Conservation (phyloP, 1,140 invertebrate species). For the Caenorhabditis brenneri region DNA sequence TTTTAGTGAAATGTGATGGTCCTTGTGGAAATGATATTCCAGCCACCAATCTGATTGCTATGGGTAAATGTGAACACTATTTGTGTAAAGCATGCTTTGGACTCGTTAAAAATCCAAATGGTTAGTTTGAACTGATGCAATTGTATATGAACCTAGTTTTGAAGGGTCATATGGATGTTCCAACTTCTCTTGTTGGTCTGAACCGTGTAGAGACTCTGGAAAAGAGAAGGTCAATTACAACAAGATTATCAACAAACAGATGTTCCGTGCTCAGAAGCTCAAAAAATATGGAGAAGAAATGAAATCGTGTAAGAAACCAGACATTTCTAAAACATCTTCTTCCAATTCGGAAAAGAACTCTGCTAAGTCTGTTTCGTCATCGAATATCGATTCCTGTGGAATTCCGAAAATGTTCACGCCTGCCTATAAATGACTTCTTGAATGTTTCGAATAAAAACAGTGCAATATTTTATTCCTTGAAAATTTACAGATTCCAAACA, state of each 20-base stretch:
- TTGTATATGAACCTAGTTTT: not conserved
- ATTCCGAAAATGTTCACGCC: not conserved
- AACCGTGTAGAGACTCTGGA: not conserved
- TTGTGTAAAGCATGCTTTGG: conserved; percentile 33
- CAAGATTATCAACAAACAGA: conserved; percentile 25
- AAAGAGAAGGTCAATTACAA: not conserved
- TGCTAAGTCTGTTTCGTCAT: not conserved
- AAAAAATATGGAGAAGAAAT: conserved; percentile 16
- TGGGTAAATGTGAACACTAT: conserved; percentile 10
- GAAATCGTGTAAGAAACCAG: not conserved
- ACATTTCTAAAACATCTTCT: not conserved
- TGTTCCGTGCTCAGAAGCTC: not conserved
- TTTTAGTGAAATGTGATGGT: not conserved
- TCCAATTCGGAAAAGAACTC: not conserved
- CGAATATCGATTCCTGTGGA: not conserved
- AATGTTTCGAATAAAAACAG: not conserved
- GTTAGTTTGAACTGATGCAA: not conserved
- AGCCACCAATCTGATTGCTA: not conserved
- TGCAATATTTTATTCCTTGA: not conserved
- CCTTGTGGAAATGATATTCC: not conserved
- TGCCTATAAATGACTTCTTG: not conserved
- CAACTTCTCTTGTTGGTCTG: conserved; percentile 28
- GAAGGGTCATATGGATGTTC: not conserved
- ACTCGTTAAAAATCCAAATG: conserved; percentile 4
- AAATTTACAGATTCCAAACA: not conserved